Evolutionary conservation across 1,140 invertebrate genomes (phyloP), one percentile per base, ranked within the genome.

Genomic region (Drosophila orosa): DNA sequence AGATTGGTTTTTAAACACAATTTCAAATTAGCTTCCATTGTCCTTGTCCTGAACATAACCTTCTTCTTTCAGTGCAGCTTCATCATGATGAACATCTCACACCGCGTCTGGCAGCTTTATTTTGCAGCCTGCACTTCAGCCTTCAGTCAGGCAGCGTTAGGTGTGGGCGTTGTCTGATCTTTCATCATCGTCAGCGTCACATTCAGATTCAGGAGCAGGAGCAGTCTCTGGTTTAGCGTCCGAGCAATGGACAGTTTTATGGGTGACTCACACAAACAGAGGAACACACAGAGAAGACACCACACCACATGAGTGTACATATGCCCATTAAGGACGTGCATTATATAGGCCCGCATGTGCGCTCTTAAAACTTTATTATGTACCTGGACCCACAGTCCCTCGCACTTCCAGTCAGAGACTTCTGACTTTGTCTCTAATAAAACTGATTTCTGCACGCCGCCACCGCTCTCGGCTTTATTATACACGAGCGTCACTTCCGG

Each of bases 161-260:
- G 75, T 89, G 85, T 71, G 84, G 68, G 68, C 73, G 63, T 61
- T 80, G 76, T 89, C 83, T 89, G 84, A 89, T 87, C 84, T 89
- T 89, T 87, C 83, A 84, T 87, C 84, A 87, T 74, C 80, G 62
- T 74, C 81, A 77, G 45, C 67, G 68, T 69, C 68, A 72, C 40
- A 35, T 45, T 56, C 67, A 55, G 59, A 33, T 22, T 54, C 33
- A 40, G 45, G 25, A 50, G 27, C 60, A 35, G 60, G 5, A 68
- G 6, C 40, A 31, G 63, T 17, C 67, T 58, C 52, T 69, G 67
- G 67, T 27, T 71, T 57, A 58, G 68, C 37, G 82, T 78, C 74
- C 69, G 50, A 71, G 68, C 65, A 65, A 62, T 69, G 75, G 83
- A 87, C 83, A 87, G 79, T 71, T 86, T 86, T 78, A 75, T 81